Evolutionary conservation across 2,113 vertebrate species (phyloP), one percentile per base, ranked within the genome.

Genomic region (Dinomys branickii): DNA sequence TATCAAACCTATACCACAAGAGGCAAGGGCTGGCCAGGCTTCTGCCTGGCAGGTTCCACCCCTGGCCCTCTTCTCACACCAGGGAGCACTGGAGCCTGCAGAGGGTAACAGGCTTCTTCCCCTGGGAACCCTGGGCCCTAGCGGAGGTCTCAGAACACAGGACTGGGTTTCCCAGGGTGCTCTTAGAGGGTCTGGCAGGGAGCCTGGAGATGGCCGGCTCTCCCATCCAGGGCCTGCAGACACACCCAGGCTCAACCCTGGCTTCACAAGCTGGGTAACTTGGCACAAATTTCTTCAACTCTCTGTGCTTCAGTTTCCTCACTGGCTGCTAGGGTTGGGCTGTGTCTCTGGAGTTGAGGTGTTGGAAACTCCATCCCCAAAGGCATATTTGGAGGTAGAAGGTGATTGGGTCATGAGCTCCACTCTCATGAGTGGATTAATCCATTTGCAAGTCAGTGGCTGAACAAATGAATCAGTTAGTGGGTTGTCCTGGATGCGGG

Each of bases 1-100:
- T 97, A 95, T 96, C 96, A 81, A 22, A 6, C 4, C 35, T 44
- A 19, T 63, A 12, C 7, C 33, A 19, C 4, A 81, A 41, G 78
- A 94, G 87, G 92, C 56, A 38, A 41, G 1, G 7, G 52, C 2
- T 10, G 61, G 71, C 30, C 73, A 12, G 44, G 44, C 50, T n/a
- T n/a, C 5, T 1, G 3, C 33, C 14, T 3, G 1, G 38, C 54
- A 33, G 80, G 4, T 0, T 5, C 52, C 44, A 75, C 38, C 63
- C 63, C 95, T 41, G 52, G 63, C 78, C 65, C n/a, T 82, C 67
- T 67, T 33, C 50, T 59, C 41, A 7, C 24, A 5, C 16, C 78
- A 59, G 85, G 28, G 13, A 3, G 1, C 35, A 20, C 63, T 28
- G 58, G 26, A 65, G 59, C 84, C 59, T 26, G 0, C 33, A 8